Percentiles rank a stretch among this genome's conserved stretches.
phyloP scores from a whole-genome alignment of 2,888 invertebrate species.

The Harpalus rufipes region DNA sequence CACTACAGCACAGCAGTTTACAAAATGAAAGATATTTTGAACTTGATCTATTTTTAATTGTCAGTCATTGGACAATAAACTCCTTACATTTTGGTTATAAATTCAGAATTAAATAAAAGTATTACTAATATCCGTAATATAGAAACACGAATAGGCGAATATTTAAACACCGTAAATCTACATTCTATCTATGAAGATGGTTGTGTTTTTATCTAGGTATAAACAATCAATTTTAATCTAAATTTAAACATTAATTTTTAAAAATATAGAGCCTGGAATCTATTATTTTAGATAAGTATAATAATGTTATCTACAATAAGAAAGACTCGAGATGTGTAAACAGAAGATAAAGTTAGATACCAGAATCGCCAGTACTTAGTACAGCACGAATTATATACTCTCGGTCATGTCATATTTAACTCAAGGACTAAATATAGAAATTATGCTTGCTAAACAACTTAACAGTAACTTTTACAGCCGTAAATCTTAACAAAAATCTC shows the following conservation, averaged over 20 bases:
- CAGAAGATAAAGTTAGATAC: not conserved
- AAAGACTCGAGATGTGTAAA: not conserved
- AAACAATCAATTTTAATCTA: too few species aligned
- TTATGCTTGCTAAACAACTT: not conserved
- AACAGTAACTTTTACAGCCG: not conserved
- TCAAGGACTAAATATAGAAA: not conserved
- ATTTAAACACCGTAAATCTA: too few species aligned
- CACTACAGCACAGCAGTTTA: not conserved
- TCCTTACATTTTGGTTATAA: not conserved
- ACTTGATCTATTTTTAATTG: conserved; percentile 6
- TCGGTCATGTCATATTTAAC: not conserved
- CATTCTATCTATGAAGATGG: too few species aligned
- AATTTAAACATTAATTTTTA: too few species aligned
- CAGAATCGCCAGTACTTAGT: not conserved
- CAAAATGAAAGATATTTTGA: not conserved
- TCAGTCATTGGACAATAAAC: not conserved
- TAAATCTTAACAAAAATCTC: not conserved
- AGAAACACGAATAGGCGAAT: too few species aligned
- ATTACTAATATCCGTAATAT: not conserved
- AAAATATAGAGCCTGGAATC: too few species aligned
- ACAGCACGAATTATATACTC: not conserved
- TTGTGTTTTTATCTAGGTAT: too few species aligned
- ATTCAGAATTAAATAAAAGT: not conserved
- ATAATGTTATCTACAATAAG: not conserved
- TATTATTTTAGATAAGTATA: too few species aligned